Conservation (phyloP, 2,888 invertebrate genomes). For the Molorchus minor region DNA sequence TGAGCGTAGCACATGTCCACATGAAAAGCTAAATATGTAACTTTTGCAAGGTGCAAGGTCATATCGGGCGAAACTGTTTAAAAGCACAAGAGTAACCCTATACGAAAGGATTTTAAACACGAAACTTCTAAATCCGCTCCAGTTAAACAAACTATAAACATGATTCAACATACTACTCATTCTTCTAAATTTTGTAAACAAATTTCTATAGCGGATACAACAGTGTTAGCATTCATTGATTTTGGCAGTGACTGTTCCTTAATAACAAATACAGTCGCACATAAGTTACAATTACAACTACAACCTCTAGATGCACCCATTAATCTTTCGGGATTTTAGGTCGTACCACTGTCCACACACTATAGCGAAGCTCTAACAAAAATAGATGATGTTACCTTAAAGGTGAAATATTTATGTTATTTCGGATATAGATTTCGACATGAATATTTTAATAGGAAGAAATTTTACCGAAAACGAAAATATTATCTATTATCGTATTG, state of each 20-base stretch:
- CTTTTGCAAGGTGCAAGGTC: constrained; percentile 8
- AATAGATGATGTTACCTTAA: constrained; percentile 1
- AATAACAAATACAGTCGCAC: not conserved
- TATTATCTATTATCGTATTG: constrained; percentile 2
- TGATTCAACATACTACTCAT: not conserved
- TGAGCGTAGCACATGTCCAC: not conserved
- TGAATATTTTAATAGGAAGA: constrained; percentile 1
- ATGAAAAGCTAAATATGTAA: not conserved
- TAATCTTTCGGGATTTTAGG: not conserved
- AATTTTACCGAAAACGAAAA: constrained; percentile 1
- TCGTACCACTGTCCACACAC: not conserved
- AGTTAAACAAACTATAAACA: not conserved
- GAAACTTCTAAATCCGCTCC: not conserved
- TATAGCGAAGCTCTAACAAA: not conserved
- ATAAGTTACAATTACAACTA: not conserved
- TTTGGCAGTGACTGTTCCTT: constrained; percentile 5
- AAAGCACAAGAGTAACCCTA: not conserved
- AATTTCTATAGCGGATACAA: not conserved
- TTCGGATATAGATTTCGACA: not conserved
- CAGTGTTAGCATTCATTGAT: not conserved
- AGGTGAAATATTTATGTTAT: constrained; percentile 6
- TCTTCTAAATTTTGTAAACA: constrained; percentile 5
- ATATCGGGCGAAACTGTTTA: constrained; percentile 3
- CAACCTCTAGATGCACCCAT: not conserved
- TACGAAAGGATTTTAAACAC: not conserved